Percentiles rank a stretch among this genome's conserved stretches.
Conservation (phyloP, 1,140 invertebrate genomes). For the Pachypsylla venusta region DNA sequence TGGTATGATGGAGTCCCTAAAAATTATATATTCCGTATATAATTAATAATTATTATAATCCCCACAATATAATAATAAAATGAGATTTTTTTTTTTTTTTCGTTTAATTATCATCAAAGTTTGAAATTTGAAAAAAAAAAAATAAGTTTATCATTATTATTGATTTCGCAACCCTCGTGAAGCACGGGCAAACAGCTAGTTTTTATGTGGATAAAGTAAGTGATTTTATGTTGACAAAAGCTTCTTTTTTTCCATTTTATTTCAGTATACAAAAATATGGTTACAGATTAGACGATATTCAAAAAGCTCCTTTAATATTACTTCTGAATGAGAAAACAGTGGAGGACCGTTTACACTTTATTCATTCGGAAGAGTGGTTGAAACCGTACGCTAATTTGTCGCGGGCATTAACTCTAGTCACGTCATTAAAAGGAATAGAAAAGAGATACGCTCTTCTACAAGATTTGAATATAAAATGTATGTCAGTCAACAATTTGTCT, state of each 20-base stretch:
- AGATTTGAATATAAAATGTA: neutral
- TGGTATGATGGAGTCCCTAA: too few species aligned
- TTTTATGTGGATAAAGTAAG: neutral
- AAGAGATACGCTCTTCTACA: neutral
- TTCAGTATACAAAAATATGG: neutral
- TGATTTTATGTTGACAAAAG: neutral
- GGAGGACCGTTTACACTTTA: neutral
- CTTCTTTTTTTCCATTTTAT: neutral
- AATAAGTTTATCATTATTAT: too few species aligned
- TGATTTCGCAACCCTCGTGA: too few species aligned
- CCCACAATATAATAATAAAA: too few species aligned
- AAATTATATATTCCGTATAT: too few species aligned
- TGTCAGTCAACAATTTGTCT: neutral
- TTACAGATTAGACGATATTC: neutral
- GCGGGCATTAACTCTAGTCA: neutral
- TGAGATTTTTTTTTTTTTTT: neutral
- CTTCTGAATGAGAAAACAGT: neutral
- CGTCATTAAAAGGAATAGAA: neutral
- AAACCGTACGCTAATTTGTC: neutral
- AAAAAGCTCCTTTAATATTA: neutral
- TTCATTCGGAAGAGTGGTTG: neutral
- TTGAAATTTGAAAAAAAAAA: neutral
- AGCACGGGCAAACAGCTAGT: too few species aligned
- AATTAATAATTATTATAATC: too few species aligned
- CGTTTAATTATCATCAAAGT: neutral